Evolutionary conservation across 2,888 invertebrate species (phyloP).

Genomic region (Ferdinandea cuprea): DNA sequence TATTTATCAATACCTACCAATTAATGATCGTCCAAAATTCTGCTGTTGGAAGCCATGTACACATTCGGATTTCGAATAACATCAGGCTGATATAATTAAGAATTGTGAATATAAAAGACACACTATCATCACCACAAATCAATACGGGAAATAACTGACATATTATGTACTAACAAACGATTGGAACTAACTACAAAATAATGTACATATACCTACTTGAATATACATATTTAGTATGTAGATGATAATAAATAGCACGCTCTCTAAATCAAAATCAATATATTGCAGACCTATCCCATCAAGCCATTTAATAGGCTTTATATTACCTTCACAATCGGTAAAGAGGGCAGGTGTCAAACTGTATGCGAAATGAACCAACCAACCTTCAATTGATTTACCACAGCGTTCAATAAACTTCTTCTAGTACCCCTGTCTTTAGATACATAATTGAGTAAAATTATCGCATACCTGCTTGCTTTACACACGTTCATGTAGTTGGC

Average conservation of each 20-base stretch:
- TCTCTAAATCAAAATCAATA: slow-evolving; percentile 29
- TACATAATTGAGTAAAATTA: slow-evolving; percentile 41
- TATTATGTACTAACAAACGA: slow-evolving; percentile 4
- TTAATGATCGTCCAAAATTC: too few relatives aligned
- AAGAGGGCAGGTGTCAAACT: slow-evolving; percentile 60
- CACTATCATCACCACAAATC: too few relatives aligned
- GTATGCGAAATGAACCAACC: slow-evolving; percentile 37
- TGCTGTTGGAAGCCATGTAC: too few relatives aligned
- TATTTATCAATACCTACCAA: too few relatives aligned
- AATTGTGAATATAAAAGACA: too few relatives aligned
- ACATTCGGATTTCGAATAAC: too few relatives aligned
- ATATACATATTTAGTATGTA: background rate
- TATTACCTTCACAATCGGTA: slow-evolving; percentile 38
- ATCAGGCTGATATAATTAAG: too few relatives aligned
- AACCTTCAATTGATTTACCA: slow-evolving; percentile 44
- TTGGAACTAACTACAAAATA: too few relatives aligned
- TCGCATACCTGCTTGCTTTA: slow-evolving; percentile 22
- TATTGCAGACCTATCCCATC: slow-evolving; percentile 56
- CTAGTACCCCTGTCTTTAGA: slow-evolving; percentile 1
- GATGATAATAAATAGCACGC: background rate
- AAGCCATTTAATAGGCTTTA: slow-evolving; percentile 51
- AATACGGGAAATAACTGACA: too few relatives aligned
- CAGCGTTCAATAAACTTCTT: slow-evolving; percentile 41
- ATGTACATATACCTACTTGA: too few relatives aligned
- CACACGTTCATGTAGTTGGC: slow-evolving; percentile 10